Base-by-base conservation (phyloP, 2,888 invertebrate genomes). In the Spodoptera exigua region DNA sequence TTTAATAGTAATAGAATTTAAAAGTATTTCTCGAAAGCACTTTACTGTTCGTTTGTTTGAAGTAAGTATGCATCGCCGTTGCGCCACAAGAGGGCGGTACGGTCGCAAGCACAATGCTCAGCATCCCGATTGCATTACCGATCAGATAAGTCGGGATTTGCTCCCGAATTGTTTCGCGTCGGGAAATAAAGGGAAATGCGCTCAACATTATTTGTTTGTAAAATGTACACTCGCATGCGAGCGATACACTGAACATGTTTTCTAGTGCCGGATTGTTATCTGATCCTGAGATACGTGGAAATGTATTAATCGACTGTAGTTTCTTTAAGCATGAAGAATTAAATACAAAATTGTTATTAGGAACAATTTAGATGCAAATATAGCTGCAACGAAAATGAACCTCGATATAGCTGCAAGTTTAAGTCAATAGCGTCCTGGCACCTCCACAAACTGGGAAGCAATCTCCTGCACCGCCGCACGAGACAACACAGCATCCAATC, bases 101-200 rank as follows among this genome's bases (percentile, higher is more conserved):
- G 40, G 66, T 40, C 40, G 40, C 66, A 35, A 21, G 37, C 21
- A 27, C 45, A 27, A 46, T 39, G 18, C 18, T 49, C 17, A 34
- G 11, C 57, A 21, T 27, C 43, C 46, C 45, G 56, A 70, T 70
- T 56, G 73, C 62, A 67, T 70, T 74, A 73, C 67, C 56, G 37
- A 35, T 39, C 54, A 35, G 57, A 67, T 67, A 58, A 63, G 47
- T 59, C 68, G 45, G 59, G 51, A 46, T 61, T 67, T 53, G 17
- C 45, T 18, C 34, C 47, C 56, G 51, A 71, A 74, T 74, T 70
- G 68, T 74, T 73, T 67, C 45, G 54, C 45, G 61, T 68, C 55
- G 53, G 49, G 68, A 71, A 67, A 71, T 74, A 70, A 43, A 40
- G 47, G 68, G 64, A 64, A 62, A 74, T 68, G 32, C 45, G 36